phyloP scores from a whole-genome alignment of 2,113 vertebrate genomes.

The Sialia sialis region DNA sequence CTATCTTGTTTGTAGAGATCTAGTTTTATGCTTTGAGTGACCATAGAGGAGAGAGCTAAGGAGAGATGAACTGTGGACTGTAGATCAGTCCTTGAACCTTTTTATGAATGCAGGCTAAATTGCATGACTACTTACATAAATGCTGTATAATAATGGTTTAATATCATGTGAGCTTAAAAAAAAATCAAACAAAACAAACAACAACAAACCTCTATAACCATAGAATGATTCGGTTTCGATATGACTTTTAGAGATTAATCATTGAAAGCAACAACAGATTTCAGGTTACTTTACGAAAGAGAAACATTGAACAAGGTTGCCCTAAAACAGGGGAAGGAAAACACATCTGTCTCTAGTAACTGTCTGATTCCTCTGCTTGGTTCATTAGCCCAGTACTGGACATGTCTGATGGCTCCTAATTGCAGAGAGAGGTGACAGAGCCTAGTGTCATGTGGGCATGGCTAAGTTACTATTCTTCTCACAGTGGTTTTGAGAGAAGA shows the following conservation, averaged over 20 bases:
- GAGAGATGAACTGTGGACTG: not conserved
- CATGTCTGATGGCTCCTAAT: not conserved
- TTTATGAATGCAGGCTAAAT: not conserved
- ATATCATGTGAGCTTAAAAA: not conserved
- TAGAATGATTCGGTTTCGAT: not conserved
- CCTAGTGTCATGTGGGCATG: not conserved
- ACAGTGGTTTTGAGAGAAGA: accelerated
- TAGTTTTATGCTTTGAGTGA: not conserved
- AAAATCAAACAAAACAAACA: accelerated
- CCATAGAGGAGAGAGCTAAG: not conserved
- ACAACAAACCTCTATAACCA: not conserved
- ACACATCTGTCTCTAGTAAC: not conserved
- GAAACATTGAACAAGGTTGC: not conserved
- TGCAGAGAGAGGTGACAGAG: not conserved
- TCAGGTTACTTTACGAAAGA: not conserved
- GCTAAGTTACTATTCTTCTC: not conserved
- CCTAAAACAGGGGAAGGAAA: not conserved
- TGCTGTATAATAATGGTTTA: not conserved
- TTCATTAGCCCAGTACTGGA: not conserved
- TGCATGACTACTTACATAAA: not conserved
- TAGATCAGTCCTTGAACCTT: not conserved
- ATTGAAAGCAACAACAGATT: not conserved
- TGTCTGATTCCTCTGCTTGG: not conserved
- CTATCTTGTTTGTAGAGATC: not conserved
- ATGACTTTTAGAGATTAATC: not conserved